phyloP scores from a whole-genome alignment of 2,888 invertebrate genomes.

The Gnatocerus cornutus region DNA sequence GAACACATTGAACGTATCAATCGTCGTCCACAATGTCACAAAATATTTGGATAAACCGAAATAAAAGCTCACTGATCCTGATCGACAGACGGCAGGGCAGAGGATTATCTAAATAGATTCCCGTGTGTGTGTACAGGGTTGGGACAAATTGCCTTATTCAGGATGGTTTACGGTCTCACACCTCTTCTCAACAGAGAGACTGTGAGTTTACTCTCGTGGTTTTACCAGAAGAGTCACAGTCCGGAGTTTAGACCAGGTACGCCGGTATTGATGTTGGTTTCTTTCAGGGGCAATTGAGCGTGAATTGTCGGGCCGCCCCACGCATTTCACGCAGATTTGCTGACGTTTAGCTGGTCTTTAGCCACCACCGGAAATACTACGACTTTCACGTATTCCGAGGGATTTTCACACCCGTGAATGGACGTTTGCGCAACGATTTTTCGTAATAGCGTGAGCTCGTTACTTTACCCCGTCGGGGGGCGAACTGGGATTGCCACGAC shows the following conservation, averaged over 20 bases:
- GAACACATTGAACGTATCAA: conserved; percentile 56
- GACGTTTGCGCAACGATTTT: background rate
- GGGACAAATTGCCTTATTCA: conserved; percentile 68
- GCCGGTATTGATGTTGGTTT: conserved; percentile 55
- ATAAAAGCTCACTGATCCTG: conserved; percentile 59
- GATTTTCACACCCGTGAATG: conserved; percentile 20
- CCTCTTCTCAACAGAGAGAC: conserved; percentile 58
- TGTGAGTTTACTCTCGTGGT: conserved; percentile 25
- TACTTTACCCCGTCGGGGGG: conserved; percentile 53
- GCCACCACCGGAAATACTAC: conserved; percentile 62
- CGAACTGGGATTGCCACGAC: conserved; percentile 61
- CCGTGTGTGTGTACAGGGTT: conserved; percentile 52
- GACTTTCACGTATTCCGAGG: conserved; percentile 46
- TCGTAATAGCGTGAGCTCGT: conserved; percentile 36
- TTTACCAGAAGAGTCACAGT: conserved; percentile 50
- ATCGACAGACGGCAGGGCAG: conserved; percentile 58
- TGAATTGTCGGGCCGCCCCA: conserved; percentile 67
- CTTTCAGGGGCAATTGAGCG: conserved; percentile 69
- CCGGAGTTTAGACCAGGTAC: conserved; percentile 53
- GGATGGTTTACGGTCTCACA: conserved; percentile 64
- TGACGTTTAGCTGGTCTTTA: conserved; percentile 65
- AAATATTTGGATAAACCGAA: conserved; percentile 61
- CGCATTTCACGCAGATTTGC: conserved; percentile 70
- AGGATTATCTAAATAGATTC: conserved; percentile 61
- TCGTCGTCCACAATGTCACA: conserved; percentile 56